phyloP scores from a whole-genome alignment of 2,113 vertebrate genomes.

The Xenopus laevis region DNA sequence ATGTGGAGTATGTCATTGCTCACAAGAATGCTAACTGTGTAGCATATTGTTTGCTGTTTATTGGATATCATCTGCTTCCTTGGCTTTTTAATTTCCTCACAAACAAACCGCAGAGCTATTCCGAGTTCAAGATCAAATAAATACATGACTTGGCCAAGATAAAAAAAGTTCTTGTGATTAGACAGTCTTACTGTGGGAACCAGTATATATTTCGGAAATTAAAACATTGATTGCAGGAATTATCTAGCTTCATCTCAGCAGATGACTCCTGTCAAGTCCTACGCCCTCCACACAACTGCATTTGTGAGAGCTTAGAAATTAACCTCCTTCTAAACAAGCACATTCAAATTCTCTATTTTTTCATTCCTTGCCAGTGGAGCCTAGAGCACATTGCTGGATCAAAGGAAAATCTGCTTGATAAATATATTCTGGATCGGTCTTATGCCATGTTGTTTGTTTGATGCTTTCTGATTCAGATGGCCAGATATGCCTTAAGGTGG shows the following conservation, averaged over 20 bases:
- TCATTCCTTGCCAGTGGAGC: background rate
- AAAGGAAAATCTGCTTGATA: background rate
- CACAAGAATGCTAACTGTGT: background rate
- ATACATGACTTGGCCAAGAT: conserved; percentile 38
- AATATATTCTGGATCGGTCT: background rate
- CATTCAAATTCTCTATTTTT: conserved; percentile 3
- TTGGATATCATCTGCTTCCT: conserved; percentile 15
- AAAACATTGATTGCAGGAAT: conserved; percentile 21
- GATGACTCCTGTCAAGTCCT: conserved; percentile 33
- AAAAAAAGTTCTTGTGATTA: conserved; percentile 27
- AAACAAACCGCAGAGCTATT: conserved; percentile 40
- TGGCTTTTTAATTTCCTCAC: conserved; percentile 32
- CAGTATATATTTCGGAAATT: conserved; percentile 35
- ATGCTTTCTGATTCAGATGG: background rate
- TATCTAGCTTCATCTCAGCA: conserved; percentile 39
- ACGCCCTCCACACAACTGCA: conserved; percentile 6
- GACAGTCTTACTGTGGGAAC: conserved; percentile 35
- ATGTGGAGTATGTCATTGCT: background rate
- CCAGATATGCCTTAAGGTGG: no score
- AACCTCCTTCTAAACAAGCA: conserved; percentile 21
- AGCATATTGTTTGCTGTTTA: conserved; percentile 16
- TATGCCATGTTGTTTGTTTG: no score
- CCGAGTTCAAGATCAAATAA: conserved; percentile 39
- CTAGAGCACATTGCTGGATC: conserved; percentile 19
- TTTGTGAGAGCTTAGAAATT: conserved; percentile 12